Base-by-base conservation (phyloP, 2,113 vertebrate species). In the Astur gentilis region DNA sequence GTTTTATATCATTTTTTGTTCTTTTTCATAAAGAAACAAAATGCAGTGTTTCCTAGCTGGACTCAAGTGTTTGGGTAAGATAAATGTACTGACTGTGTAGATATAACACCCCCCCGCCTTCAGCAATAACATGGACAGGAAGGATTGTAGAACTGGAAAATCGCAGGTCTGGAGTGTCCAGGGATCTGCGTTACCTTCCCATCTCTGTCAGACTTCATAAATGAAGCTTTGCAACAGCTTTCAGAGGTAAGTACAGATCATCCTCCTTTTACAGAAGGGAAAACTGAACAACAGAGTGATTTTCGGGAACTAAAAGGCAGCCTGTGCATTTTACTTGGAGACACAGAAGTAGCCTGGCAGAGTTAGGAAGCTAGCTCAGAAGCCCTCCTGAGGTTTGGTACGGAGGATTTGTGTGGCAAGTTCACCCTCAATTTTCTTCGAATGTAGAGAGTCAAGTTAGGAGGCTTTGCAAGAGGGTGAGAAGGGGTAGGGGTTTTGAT, bases 1-100 rank as follows among this genome's bases (percentile, higher is more conserved):
- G 52, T 6, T 91, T 84, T 79, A 40, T 55, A 67, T 78, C 1
- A 16, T 32, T 44, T 91, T 70, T 58, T 60, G 8, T 61, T 42
- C 25, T 91, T 93, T 95, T 84, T 95, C 69, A 18, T 85, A 54
- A 85, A 61, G 65, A 94, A 96, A 60, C 52, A 76, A 71, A 65
- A 54, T 1, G 6, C 58, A 34, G 16, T 52, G 9, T 61, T 96
- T 57, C 66, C 70, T 90, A 18, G 47, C 45, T 87, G 44, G 31
- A 38, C 69, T 90, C 32, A 21, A 82, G 31, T 64, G 76, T 71
- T 83, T 60, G 93, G 55, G 61, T 71, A 57, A 82, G 86, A 90
- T 61, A 27, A 83, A 82, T 47, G 50, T 55, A 22, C 50, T 57
- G 79, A 38, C 54, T 49, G 77, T 38, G 44, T 7, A 49, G 76